A percentile compares a stretch with the other conserved stretches of the same genome.
Evolutionary conservation across 2,113 vertebrate species (phyloP).

Genomic region (Erythrocebus patas): DNA sequence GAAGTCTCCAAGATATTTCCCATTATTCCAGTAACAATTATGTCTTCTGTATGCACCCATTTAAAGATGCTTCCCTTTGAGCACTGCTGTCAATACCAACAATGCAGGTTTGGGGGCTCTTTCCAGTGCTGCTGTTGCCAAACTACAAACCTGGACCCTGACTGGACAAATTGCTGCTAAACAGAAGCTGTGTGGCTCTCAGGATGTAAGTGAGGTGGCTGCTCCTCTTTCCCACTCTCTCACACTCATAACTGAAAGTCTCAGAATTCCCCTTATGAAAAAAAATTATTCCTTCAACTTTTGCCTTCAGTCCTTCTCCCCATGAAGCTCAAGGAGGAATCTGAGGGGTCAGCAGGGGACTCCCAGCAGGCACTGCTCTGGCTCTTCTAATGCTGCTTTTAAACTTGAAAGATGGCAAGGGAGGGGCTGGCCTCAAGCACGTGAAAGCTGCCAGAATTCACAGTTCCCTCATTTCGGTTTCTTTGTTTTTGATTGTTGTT

Average conservation of each 20-base stretch:
- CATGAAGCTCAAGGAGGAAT: not conserved
- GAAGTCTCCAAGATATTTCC: not conserved
- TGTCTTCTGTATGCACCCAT: accelerated
- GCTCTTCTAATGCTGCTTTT: no score
- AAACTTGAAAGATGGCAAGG: not conserved
- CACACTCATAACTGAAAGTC: not conserved
- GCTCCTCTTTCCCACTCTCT: not conserved
- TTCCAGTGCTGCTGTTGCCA: not conserved
- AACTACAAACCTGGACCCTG: not conserved
- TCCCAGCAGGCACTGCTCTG: not conserved
- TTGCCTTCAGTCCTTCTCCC: not conserved
- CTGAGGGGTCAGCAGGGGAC: not conserved
- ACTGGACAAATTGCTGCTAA: not conserved
- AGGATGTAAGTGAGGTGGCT: not conserved
- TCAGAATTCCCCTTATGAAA: not conserved
- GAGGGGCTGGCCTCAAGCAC: accelerated
- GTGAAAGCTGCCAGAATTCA: not conserved
- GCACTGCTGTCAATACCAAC: no score
- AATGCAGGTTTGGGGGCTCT: not conserved
- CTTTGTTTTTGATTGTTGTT: not conserved
- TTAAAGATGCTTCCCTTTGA: not conserved
- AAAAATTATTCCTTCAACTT: not conserved
- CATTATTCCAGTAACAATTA: not conserved
- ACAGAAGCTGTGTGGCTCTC: not conserved
- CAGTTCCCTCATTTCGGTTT: not conserved